Evolutionary conservation across 2,797 vertebrate genomes (phyloP).

Genomic region (Echiichthys vipera): DNA sequence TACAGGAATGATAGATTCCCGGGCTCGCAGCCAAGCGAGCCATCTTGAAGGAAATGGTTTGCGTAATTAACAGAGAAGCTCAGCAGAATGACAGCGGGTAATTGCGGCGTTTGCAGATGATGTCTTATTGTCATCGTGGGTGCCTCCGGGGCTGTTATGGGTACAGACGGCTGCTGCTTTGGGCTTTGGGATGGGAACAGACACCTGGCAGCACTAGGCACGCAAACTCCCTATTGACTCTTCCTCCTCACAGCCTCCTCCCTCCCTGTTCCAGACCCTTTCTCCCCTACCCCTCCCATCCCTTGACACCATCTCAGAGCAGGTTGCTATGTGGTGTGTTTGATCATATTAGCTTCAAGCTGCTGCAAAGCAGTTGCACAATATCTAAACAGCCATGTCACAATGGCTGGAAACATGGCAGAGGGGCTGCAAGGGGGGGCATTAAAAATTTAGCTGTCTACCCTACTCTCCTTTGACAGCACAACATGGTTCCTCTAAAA

Average conservation of each 20-base stretch:
- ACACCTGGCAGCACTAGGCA: conserved; percentile 80
- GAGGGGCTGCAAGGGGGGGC: conserved; percentile 21
- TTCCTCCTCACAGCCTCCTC: conserved; percentile 7
- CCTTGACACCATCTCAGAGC: conserved; percentile 36
- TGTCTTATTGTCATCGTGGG: conserved; percentile 75
- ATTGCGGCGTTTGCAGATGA: conserved; percentile 75
- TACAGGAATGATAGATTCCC: conserved; percentile 44
- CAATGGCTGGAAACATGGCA: conserved; percentile 64
- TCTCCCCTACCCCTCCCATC: conserved; percentile 11
- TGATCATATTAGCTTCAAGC: conserved; percentile 78
- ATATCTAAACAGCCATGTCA: conserved; percentile 74
- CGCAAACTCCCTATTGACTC: conserved; percentile 54
- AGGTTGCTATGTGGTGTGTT: conserved; percentile 61
- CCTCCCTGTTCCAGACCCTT: not conserved
- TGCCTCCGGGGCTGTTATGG: conserved; percentile 66
- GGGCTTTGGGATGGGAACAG: conserved; percentile 62
- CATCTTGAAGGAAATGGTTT: conserved; percentile 75
- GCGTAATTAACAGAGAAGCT: conserved; percentile 71
- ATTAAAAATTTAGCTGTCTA: conserved; percentile 78
- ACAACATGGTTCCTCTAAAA: conserved; percentile 29
- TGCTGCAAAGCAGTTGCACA: conserved; percentile 69
- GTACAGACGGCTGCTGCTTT: conserved; percentile 58
- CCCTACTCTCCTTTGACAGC: conserved; percentile 30
- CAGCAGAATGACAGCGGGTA: conserved; percentile 69
- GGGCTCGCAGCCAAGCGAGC: conserved; percentile 59